phyloP scores from a whole-genome alignment of 2,797 vertebrate genomes.

The Apogon talboti region DNA sequence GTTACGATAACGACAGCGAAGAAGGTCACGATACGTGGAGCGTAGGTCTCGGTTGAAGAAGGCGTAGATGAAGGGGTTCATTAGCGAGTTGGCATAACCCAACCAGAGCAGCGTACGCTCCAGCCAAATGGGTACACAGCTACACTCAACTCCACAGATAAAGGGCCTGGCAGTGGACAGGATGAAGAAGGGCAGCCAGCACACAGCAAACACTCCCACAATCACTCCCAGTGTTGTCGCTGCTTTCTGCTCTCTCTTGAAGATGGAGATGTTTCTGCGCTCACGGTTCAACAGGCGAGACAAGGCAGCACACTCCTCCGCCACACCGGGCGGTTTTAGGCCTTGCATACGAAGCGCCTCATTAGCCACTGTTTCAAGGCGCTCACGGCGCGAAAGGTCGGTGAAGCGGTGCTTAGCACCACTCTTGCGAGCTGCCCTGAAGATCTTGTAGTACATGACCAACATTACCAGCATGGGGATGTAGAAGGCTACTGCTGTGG shows the following conservation, averaged over 20 bases:
- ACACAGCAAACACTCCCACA: slow-evolving; percentile 84
- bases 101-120: slow-evolving; percentile 87
- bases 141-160: slow-evolving; percentile 86
- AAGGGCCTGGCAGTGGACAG: slow-evolving; percentile 87
- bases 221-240: slow-evolving; percentile 87
- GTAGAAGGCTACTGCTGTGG: slow-evolving; percentile 88
- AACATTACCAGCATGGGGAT: slow-evolving; percentile 89
- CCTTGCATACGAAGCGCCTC: slow-evolving; percentile 85
- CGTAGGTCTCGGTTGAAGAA: slow-evolving; percentile 88
- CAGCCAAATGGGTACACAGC: slow-evolving; percentile 87
- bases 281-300: slow-evolving; percentile 84
- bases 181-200: slow-evolving; percentile 88
- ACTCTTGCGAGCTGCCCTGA: slow-evolving; percentile 86
- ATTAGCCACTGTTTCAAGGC: slow-evolving; percentile 77
- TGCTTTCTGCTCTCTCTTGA: slow-evolving; percentile 88
- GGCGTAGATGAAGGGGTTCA: slow-evolving; percentile 89
- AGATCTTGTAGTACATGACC: slow-evolving; percentile 89
- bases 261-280: slow-evolving; percentile 87
- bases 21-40: slow-evolving; percentile 85
- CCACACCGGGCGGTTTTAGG: slow-evolving; percentile 81
- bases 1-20: slow-evolving; percentile 87
- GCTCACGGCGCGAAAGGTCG: slow-evolving; percentile 76
- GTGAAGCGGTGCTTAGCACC: slow-evolving; percentile 86
- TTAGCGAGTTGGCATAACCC: slow-evolving; percentile 87
- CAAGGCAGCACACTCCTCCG: slow-evolving; percentile 81